Evolutionary conservation across 2,888 invertebrate species (phyloP), one percentile per base, ranked within the genome.

Genomic region (Apamea epomidion): DNA sequence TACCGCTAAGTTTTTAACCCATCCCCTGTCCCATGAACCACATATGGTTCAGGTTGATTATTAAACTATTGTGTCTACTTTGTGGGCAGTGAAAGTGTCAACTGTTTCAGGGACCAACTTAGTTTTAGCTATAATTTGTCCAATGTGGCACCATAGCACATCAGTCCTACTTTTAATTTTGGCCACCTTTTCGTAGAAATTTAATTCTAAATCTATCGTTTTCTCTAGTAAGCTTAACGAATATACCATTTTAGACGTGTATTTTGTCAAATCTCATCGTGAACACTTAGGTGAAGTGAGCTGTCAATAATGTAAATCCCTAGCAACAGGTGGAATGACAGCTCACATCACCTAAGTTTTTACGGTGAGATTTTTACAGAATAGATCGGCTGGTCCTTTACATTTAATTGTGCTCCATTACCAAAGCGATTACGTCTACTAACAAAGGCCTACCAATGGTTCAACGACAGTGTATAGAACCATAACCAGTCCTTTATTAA

Each of bases 401-500:
- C 25, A 65, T 83, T 65, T 74, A 83, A 86, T 85, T 67, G 58
- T 74, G 4, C 2, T 4, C 48, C 65, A 83, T 79, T 83, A 80
- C 10, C 32, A 29, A 60, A 60, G 76, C 60, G 72, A 85, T 80
- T 75, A 76, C 29, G 54, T 51, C 32, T 68, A 60, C 32, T 71
- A 60, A 76, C 71, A 83, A 83, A 80, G 60, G 42, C 80, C 8
- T 45, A 42, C 10, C 16, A 21, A 69, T 74, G 5, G 80, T 77
- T 80, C 75, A 76, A 67, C 54, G 76, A 76, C 78, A 78, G 29
- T 21, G 6, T 68, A 72, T 42, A 29, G 37, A 45, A 60, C 73
- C 10, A 60, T 45, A 67, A 82, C 82, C 58, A 64, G 86, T 87
- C 74, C 83, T 42, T 8, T 77, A 83, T 76, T 76, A 81, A 77